These are phyloP conservation scores for Oncorhynchus keta DNA, from an alignment of 2,113 vertebrate species.

Conservation along the genomic window DNA sequence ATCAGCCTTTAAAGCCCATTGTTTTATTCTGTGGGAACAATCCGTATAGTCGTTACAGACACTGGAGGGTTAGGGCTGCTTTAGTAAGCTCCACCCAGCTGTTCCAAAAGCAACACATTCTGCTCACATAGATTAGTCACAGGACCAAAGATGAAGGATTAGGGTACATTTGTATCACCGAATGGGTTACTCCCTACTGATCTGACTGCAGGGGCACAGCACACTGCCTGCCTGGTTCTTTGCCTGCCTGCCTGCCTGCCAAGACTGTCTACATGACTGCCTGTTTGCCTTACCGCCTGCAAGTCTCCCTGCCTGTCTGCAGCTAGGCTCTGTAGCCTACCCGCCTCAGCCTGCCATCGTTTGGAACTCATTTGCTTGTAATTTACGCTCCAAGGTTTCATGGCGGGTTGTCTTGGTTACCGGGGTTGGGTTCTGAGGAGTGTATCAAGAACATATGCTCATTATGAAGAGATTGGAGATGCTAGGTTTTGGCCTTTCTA, in stretches of 20 bases:
- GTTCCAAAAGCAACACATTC: conserved; percentile 11
- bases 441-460: conserved; percentile 19
- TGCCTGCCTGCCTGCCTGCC: not conserved
- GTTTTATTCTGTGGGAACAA: not conserved
- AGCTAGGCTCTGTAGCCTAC: no score
- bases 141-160: conserved; percentile 24
- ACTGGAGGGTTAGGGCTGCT: not conserved
- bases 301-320: not conserved
- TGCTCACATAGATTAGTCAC: conserved; percentile 22
- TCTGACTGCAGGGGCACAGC: conserved; percentile 7
- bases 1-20: not conserved
- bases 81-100: conserved; percentile 2
- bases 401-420: conserved; percentile 14
- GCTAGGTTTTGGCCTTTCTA: no score
- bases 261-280: not conserved
- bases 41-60: conserved; percentile 29
- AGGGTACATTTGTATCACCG: conserved; percentile 18
- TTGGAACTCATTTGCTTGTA: conserved; percentile 9
- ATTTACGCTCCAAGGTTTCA: conserved; percentile 10
- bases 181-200: conserved; percentile 25
- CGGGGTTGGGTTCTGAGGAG: not conserved
- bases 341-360: not conserved
- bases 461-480: conserved; percentile 11
- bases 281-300: not conserved
- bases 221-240: not conserved